Conservation (phyloP, 2,113 vertebrate species). For the Chloropsis cyanopogon region DNA sequence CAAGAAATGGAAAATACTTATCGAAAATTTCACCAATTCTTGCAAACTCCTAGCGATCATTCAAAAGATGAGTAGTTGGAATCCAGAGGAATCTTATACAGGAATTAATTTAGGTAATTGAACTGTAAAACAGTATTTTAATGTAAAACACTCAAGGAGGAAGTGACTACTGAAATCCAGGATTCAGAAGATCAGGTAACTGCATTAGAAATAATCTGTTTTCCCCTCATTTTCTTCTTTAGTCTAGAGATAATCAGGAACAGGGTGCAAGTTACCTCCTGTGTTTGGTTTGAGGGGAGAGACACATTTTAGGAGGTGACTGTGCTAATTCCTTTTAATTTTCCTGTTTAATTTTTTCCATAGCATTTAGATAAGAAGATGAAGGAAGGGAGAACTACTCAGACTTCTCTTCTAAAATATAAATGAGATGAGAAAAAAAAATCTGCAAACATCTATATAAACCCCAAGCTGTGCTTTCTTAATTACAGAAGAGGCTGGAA, state of each 20-base stretch:
- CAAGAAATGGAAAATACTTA: constrained; percentile 27
- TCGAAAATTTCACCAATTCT: constrained; percentile 5
- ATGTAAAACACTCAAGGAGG: background rate
- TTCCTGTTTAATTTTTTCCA: background rate
- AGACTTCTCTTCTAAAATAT: background rate
- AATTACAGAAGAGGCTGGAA: constrained; percentile 43
- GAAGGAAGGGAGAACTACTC: background rate
- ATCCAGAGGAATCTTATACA: background rate
- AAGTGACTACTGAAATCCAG: background rate
- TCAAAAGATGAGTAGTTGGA: background rate
- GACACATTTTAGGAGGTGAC: background rate
- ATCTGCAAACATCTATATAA: constrained; percentile 33
- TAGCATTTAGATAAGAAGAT: background rate
- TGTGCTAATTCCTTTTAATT: background rate
- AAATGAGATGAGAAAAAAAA: background rate
- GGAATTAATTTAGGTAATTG: constrained; percentile 13
- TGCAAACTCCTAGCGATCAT: background rate
- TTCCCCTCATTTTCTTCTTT: background rate
- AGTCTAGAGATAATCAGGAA: background rate
- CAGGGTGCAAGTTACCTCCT: background rate
- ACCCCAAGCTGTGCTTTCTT: constrained; percentile 26
- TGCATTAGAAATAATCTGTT: background rate
- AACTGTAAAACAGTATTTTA: background rate
- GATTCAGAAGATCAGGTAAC: background rate
- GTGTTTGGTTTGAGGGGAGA: background rate